Base-by-base conservation (phyloP, 2,888 invertebrate genomes). In the Drosophila ezoana region DNA sequence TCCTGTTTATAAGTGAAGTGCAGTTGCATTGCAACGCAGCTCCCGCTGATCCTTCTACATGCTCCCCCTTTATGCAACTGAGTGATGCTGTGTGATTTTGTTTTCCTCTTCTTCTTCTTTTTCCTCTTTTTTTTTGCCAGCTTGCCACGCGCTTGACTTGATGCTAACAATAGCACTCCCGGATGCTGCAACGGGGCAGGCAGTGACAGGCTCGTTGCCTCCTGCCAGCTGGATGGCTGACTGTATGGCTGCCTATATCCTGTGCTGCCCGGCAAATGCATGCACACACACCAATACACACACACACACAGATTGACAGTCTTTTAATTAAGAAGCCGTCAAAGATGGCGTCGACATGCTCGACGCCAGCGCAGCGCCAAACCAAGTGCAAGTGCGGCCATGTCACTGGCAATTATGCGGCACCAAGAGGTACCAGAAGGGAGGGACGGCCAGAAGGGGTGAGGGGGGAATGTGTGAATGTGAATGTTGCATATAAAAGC, bases 311-410 rank as follows among this genome's bases (percentile, higher is more conserved):
- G 81, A 89, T 87, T 85, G 85, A 85, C 85, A 89, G 85, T 89
- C 87, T 89, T 85, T 85, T 85, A 85, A 85, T 85, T 85, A 85
- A 85, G 87, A 76, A 85, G 81, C 89, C 89, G 89, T 85, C 85
- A 89, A 87, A 87, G 89, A 87, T 85, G 84, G 81, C 78, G 81
- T 79, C 69, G 76, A 67, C 82, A 72, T 64, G 72, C 75, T 77
- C 69, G 61, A 62, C 54, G 73, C 45, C 23, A 41, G 20, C 65
- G 65, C 44, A 33, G 18, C 41, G 20, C 70, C 69, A 53, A 53
- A 64, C 61, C 48, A 64, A 60, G 57, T 53, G 72, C 66, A 68
- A 82, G 77, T 76, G 73, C 86, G 70, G 83, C 85, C 76, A 72
- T 85, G 88, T 82, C 83, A 85, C 80, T 88, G 87, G 84, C 87